Percentiles rank a stretch among this genome's conserved stretches.
phyloP scores from a whole-genome alignment of 2,113 vertebrate species.

The Heliornis fulica region DNA sequence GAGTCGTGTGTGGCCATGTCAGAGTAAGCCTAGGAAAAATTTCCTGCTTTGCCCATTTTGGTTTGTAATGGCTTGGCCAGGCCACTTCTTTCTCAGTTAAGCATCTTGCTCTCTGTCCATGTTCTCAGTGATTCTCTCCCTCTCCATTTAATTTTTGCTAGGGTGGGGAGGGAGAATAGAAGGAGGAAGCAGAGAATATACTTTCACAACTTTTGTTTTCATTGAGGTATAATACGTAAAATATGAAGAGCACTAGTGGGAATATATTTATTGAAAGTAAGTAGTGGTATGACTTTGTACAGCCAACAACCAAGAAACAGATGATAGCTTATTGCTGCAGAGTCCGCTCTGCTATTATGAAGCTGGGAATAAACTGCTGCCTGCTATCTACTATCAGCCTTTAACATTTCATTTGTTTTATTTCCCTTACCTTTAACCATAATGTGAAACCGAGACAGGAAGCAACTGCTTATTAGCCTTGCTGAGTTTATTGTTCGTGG shows the following conservation, averaged over 20 bases:
- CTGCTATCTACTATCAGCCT: neutral
- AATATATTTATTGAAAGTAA: neutral
- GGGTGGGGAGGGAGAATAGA: neutral
- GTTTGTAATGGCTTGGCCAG: neutral
- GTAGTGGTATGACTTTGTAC: neutral
- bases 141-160: neutral
- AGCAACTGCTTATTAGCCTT: neutral
- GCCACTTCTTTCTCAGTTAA: neutral
- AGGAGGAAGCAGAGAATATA: neutral
- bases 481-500: neutral
- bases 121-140: neutral
- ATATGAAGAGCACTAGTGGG: neutral
- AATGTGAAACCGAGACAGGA: neutral
- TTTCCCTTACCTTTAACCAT: neutral
- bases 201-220: neutral
- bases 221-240: neutral
- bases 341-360: neutral
- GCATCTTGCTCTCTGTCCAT: neutral
- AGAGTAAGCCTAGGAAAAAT: neutral
- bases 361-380: neutral
- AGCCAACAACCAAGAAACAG: neutral
- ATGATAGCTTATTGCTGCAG: neutral
- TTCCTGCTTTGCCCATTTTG: neutral
- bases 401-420: neutral
- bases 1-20: neutral